Evolutionary conservation across 2,888 invertebrate species (phyloP).

Genomic region (Teleogryllus oceanicus): DNA sequence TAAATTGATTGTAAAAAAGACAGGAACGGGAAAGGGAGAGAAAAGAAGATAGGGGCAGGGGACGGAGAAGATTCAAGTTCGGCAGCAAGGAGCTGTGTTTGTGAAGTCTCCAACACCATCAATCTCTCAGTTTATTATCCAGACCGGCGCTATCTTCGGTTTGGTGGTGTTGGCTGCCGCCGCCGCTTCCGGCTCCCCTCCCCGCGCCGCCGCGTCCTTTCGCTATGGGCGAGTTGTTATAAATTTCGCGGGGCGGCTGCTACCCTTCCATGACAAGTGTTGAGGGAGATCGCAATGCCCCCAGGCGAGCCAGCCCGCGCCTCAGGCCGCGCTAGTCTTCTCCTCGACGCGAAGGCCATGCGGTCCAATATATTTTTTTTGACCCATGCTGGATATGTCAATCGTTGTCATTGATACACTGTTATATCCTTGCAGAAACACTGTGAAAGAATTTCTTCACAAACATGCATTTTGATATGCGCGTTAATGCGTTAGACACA

Average conservation of each 20-base stretch:
- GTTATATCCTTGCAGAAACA: no score
- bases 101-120: conserved; percentile 9
- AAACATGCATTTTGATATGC: no score
- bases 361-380: no score
- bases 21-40: not conserved
- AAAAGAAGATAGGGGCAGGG: not conserved
- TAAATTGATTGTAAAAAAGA: not conserved
- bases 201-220: not conserved
- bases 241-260: not conserved
- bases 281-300: not conserved
- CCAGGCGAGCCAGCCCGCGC: no score
- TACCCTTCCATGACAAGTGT: conserved; percentile 18
- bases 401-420: no score
- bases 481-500: no score
- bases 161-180: not conserved
- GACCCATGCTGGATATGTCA: no score
- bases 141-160: not conserved
- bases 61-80: not conserved
- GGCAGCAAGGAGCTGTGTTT: conserved; percentile 1
- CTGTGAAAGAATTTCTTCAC: no score
- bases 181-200: not conserved
- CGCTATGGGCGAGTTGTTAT: not conserved
- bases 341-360: no score
- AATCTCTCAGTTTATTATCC: conserved; percentile 1
- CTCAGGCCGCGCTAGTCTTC: no score